Evolutionary conservation across 1,140 invertebrate genomes (phyloP).

Genomic region (Trichogramma pretiosum): DNA sequence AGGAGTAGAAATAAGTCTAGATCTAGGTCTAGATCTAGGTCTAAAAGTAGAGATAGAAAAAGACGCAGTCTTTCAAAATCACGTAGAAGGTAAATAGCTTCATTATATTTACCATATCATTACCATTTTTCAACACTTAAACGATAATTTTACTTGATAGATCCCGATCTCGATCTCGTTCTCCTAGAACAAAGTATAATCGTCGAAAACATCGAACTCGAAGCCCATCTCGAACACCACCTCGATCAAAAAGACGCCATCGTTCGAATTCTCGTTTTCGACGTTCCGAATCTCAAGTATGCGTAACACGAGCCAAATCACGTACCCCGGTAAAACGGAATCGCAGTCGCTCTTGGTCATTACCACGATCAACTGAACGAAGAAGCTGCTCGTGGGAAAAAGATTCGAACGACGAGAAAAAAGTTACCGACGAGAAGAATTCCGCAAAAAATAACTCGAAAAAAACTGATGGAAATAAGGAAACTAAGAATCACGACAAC

Average conservation of each 20-base stretch:
- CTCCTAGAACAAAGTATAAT: conserved; percentile 17
- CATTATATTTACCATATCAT: background rate
- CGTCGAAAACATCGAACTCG: too few species aligned
- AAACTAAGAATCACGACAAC: too few species aligned
- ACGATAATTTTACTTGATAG: too few species aligned
- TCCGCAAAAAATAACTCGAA: background rate
- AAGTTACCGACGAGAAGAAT: background rate
- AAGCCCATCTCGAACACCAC: too few species aligned
- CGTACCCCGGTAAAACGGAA: conserved; percentile 20
- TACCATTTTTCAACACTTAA: background rate
- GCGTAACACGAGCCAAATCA: conserved; percentile 31
- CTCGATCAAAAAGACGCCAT: conserved; percentile 7
- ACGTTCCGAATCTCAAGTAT: conserved; percentile 22
- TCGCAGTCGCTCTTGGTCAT: conserved; percentile 38
- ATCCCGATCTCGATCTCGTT: too few species aligned
- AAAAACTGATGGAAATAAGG: background rate
- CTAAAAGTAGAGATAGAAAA: conserved; percentile 3
- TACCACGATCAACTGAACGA: conserved; percentile 33
- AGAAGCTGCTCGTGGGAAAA: conserved; percentile 40
- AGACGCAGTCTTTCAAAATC: conserved; percentile 24
- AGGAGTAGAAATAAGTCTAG: conserved; percentile 19
- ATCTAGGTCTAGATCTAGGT: conserved; percentile 24
- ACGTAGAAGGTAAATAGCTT: conserved; percentile 1
- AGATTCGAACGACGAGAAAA: conserved; percentile 20
- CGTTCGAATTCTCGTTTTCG: background rate